phyloP scores from a whole-genome alignment of 2,797 vertebrate species.

The Coregonus ussuriensis region DNA sequence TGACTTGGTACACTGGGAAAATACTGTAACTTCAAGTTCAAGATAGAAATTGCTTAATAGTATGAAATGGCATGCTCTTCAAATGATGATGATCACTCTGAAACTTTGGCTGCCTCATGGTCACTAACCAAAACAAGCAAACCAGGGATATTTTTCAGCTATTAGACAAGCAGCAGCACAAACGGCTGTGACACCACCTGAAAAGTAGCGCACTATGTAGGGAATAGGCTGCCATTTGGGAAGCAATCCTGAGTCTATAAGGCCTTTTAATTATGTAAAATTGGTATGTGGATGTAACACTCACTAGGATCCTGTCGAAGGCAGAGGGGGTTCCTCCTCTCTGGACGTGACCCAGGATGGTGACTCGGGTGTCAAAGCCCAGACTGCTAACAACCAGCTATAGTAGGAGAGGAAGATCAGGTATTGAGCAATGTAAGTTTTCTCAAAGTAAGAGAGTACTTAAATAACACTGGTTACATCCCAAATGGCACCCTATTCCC shows the following conservation, averaged over 20 bases:
- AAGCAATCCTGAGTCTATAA: background rate
- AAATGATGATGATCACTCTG: background rate
- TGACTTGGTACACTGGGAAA: background rate
- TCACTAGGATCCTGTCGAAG: constrained; percentile 95
- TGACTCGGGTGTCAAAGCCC: constrained; percentile 94
- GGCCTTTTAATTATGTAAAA: background rate
- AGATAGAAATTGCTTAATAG: background rate
- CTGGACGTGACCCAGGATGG: constrained; percentile 95
- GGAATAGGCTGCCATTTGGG: background rate
- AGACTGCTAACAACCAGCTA: constrained; percentile 88
- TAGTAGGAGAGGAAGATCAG: background rate
- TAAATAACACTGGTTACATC: background rate
- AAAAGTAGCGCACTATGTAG: background rate
- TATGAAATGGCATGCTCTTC: too few relatives aligned
- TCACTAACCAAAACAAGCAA: background rate
- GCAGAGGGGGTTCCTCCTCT: constrained; percentile 96
- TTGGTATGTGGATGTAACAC: constrained; percentile 40
- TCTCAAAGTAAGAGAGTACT: background rate
- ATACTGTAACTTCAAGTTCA: background rate
- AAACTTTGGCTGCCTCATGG: too few relatives aligned
- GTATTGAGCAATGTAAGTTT: background rate
- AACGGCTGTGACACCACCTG: too few relatives aligned
- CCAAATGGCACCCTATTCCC: background rate
- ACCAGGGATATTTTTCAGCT: background rate
- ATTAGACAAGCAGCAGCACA: background rate